These are phyloP conservation scores for Microcebus lehilahytsara DNA, from an alignment of 2,113 vertebrate species.

Conservation along the genomic window DNA sequence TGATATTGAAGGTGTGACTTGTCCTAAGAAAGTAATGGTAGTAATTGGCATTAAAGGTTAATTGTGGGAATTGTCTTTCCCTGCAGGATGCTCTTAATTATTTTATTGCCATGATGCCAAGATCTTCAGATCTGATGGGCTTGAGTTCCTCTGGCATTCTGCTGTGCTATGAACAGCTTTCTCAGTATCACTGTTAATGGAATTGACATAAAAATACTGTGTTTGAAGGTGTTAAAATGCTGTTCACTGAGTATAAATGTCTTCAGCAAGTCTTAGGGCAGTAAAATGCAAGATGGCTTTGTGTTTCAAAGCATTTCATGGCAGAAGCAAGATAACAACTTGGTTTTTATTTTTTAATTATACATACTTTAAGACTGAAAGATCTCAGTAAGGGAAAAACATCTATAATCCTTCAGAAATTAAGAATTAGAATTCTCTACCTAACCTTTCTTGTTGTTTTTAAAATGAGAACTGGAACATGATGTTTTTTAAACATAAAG, in stretches of 20 bases:
- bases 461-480: slow-evolving; percentile 12
- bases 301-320: background rate
- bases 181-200: slow-evolving; percentile 62
- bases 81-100: slow-evolving; percentile 60
- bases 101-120: slow-evolving; percentile 49
- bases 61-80: slow-evolving; percentile 60
- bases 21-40: slow-evolving; percentile 40
- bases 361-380: background rate
- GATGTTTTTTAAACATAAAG: background rate
- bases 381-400: background rate
- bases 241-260: background rate
- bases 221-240: slow-evolving; percentile 40
- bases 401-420: background rate
- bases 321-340: slow-evolving; percentile 7
- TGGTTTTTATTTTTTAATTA: background rate
- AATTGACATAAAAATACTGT: slow-evolving; percentile 62
- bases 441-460: slow-evolving; percentile 13
- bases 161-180: slow-evolving; percentile 23
- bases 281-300: slow-evolving; percentile 18
- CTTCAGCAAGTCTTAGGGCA: slow-evolving; percentile 14
- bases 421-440: slow-evolving; percentile 20
- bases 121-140: slow-evolving; percentile 53
- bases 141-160: slow-evolving; percentile 49
- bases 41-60: slow-evolving; percentile 66
- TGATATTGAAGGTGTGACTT: background rate